These are phyloP conservation scores for Mystacornis crossleyi DNA, from an alignment of 2,113 vertebrate species.

Conservation along the genomic window DNA sequence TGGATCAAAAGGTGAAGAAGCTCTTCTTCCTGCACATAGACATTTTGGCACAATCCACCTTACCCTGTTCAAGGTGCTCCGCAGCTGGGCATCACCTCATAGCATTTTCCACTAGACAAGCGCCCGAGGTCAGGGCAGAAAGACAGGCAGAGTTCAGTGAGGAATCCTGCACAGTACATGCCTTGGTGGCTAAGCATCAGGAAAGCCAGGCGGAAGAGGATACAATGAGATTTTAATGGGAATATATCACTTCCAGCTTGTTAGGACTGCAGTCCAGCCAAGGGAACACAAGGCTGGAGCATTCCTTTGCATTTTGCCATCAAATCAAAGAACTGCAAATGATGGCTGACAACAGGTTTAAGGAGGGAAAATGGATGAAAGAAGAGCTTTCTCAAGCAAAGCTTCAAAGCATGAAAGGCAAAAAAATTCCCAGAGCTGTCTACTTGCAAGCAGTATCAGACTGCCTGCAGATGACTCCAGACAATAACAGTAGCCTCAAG, in stretches of 20 bases:
- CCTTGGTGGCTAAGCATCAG: neutral
- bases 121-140: neutral
- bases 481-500: neutral
- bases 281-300: neutral
- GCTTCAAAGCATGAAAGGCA: neutral
- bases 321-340: neutral
- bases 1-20: neutral
- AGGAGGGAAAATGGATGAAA: neutral
- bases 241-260: neutral
- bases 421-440: neutral
- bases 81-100: neutral
- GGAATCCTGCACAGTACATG: neutral
- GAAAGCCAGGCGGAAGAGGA: neutral
- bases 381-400: neutral
- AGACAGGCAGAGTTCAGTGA: neutral
- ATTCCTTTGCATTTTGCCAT: neutral
- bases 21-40: neutral
- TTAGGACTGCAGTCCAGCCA: neutral
- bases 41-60: neutral
- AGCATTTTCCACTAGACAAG: neutral
- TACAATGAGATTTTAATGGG: neutral
- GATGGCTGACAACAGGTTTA: neutral
- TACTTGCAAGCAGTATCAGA: neutral
- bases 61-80: neutral
- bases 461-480: neutral